Base-by-base conservation (phyloP, 92 coral and sea anemone genomes). In the Pocillopora meandrina region DNA sequence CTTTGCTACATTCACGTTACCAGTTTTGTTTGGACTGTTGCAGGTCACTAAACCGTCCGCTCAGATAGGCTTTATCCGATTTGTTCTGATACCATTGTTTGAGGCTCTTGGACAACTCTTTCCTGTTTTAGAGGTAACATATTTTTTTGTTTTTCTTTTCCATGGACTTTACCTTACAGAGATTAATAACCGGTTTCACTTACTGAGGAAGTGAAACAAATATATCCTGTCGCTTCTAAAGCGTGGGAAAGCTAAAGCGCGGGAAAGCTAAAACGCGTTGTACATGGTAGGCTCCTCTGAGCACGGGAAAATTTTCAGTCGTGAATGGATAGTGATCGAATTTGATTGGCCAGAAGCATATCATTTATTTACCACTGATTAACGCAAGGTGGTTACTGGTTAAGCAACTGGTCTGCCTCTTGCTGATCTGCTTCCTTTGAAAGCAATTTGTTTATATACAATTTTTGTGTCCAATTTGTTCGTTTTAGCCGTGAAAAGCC, bases 21-120 rank as follows among this genome's bases (percentile, higher is more conserved):
- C 31, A 26, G 31, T 21, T 26, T 52, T 18, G 13, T 49, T 68
- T 31, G 47, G 31, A 16, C 15, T 68, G 35, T 8, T 42, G 21
- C 79, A 91, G 94, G 94, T 91, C 42, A 94, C 98, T 26, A 94
- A 94, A 68, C 95, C 98, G 0, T 94, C 98, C 6, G 98, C 98
- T 6, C 98, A 94, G 81, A 94, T 94, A 82, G 98, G 98, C 20
- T 94, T 94, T 71, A 94, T 94, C 20, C 93, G 88, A 63, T 94
- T 94, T 65, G 95, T 94, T 49, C 84, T 94, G 19, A 89, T 92
- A 42, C 98, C 98, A 2, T 85, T 94, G 60, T 94, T 94, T 69
- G 98, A 91, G 26, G 95, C 93, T 6, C 86, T 94, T 9, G 98
- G 91, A 49, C 89, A 90, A 52, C 87, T 94, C 26, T 94, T 94